These are phyloP conservation scores for Xiphorhynchus elegans DNA, from an alignment of 2,113 vertebrate genomes.

Conservation along the genomic window DNA sequence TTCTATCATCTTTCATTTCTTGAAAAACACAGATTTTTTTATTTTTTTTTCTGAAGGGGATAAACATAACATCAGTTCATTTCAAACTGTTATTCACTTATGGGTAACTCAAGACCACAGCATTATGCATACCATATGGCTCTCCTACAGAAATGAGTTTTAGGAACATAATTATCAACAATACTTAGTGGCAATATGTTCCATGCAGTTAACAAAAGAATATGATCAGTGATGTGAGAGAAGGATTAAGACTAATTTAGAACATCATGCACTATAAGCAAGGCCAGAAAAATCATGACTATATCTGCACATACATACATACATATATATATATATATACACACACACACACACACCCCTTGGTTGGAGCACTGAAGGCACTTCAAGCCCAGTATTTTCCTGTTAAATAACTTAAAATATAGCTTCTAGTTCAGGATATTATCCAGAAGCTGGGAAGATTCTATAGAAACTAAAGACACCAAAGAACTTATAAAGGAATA, in stretches of 20 bases:
- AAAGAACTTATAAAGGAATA: not conserved
- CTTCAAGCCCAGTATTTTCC: not conserved
- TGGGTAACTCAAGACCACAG: not conserved
- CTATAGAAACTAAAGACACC: not conserved
- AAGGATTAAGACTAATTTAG: not conserved
- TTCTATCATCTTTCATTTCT: not conserved
- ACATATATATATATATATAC: accelerated
- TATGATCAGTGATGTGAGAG: not conserved
- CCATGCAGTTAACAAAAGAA: not conserved
- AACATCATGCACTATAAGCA: not conserved
- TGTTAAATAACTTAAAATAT: not conserved
- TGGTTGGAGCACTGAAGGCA: not conserved
- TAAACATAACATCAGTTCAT: not conserved
- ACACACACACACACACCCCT: no score
- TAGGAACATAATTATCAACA: not conserved
- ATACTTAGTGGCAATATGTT: not conserved
- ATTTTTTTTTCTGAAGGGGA: not conserved
- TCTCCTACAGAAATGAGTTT: not conserved
- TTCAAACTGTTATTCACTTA: not conserved
- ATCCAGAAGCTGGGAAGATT: not conserved
- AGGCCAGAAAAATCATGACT: not conserved
- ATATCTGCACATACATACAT: no score
- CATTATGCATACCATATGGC: not conserved
- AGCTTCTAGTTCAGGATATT: not conserved
- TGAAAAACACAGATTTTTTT: not conserved